Evolutionary conservation across 1,140 invertebrate genomes (phyloP).

Genomic region (Caenorhabditis tropicalis): DNA sequence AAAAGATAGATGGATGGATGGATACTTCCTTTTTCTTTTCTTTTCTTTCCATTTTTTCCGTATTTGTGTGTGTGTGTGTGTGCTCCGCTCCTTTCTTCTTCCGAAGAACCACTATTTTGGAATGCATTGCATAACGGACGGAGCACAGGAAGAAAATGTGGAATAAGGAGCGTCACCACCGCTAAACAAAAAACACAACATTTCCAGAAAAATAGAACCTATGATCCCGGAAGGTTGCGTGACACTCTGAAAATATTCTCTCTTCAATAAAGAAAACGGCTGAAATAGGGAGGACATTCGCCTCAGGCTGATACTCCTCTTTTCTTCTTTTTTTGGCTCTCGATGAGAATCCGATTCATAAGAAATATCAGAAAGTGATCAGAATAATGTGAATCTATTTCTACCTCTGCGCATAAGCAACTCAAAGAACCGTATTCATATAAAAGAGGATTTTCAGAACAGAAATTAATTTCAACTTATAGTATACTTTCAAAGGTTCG

Average conservation of each 20-base stretch:
- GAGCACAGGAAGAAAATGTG: neutral
- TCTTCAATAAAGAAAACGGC: neutral
- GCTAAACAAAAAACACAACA: constrained; percentile 2
- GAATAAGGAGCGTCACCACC: neutral
- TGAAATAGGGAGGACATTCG: neutral
- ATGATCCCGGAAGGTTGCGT: constrained; percentile 13
- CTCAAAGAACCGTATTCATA: no score
- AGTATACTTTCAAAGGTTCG: no score
- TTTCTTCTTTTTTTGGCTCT: neutral
- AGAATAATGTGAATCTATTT: no score
- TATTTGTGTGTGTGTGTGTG: neutral
- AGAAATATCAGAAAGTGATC: neutral
- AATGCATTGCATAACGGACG: constrained; percentile 42
- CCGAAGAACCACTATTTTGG: constrained; percentile 23
- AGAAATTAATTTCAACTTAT: no score
- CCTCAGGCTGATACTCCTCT: neutral
- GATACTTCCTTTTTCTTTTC: constrained; percentile 28
- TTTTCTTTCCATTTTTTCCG: constrained; percentile 20
- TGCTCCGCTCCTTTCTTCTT: neutral
- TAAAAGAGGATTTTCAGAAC: no score
- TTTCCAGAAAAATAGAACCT: neutral
- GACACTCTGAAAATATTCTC: neutral
- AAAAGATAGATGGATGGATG: constrained; percentile 35
- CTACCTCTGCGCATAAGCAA: no score
- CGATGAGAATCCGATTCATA: neutral